phyloP scores from a whole-genome alignment of 2,797 vertebrate genomes.

The Uromys caudimaculatus region DNA sequence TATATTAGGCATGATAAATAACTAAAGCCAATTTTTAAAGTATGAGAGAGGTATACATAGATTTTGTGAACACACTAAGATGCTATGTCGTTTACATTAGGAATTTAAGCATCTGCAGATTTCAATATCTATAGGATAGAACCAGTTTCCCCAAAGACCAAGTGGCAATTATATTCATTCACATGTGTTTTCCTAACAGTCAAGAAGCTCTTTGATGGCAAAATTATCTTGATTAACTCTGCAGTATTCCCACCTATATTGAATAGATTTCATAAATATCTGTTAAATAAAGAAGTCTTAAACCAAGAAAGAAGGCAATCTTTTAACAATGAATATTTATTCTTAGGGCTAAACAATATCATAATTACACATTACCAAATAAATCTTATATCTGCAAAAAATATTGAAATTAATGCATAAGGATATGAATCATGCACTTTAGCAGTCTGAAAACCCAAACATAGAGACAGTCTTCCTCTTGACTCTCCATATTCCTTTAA shows the following conservation, averaged over 20 bases:
- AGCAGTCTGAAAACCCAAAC: neutral
- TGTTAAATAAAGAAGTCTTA: conserved; percentile 9
- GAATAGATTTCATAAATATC: neutral
- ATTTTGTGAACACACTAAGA: neutral
- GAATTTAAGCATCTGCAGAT: neutral
- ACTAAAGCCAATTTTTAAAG: neutral
- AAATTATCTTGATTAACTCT: neutral
- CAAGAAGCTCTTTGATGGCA: neutral
- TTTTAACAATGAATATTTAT: neutral
- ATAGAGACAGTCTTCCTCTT: neutral
- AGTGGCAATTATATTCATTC: neutral
- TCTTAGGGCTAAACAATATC: neutral
- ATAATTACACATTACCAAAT: neutral
- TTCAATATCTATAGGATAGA: neutral
- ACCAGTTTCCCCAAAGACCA: neutral
- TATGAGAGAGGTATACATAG: neutral
- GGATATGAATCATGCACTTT: neutral
- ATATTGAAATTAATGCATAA: neutral
- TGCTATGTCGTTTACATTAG: neutral
- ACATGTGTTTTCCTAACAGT: neutral
- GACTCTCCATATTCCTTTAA: neutral
- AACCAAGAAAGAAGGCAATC: neutral
- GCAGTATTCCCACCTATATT: neutral
- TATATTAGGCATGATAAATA: neutral
- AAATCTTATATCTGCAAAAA: neutral